Percentiles rank a stretch among this genome's conserved stretches.
Conservation (phyloP, 2,888 invertebrate species). For the Nymphalis c-album region DNA sequence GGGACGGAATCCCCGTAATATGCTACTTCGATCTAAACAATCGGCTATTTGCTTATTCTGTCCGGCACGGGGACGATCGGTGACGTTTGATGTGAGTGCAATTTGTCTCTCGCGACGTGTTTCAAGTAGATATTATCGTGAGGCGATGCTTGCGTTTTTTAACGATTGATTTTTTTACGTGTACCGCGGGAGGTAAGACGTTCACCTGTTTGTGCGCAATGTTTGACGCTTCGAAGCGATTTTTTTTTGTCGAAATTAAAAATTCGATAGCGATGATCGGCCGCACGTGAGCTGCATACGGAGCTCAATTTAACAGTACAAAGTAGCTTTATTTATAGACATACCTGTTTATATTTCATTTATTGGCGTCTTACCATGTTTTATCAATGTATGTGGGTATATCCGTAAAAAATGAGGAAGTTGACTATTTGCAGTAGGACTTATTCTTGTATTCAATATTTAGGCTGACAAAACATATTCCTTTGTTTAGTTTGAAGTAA, state of each 20-base stretch:
- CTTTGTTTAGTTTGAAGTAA: neutral
- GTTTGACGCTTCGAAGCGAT: slow-evolving; percentile 57
- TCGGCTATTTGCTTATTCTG: slow-evolving; percentile 67
- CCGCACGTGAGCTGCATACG: slow-evolving; percentile 58
- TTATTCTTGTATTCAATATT: neutral
- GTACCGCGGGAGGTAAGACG: slow-evolving; percentile 61
- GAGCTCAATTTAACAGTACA: slow-evolving; percentile 28
- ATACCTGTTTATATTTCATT: slow-evolving; percentile 29
- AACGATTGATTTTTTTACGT: slow-evolving; percentile 70
- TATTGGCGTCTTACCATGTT: slow-evolving; percentile 22
- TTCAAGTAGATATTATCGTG: slow-evolving; percentile 78
- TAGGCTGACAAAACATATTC: neutral
- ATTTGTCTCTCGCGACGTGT: slow-evolving; percentile 75
- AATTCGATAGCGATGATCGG: slow-evolving; percentile 65
- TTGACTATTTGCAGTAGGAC: neutral
- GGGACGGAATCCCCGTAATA: slow-evolving; percentile 51
- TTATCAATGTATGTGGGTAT: slow-evolving; percentile 10
- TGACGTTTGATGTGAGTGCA: slow-evolving; percentile 74
- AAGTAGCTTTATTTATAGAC: slow-evolving; percentile 35
- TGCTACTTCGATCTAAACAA: slow-evolving; percentile 51
- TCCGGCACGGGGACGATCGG: slow-evolving; percentile 55
- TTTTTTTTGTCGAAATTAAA: slow-evolving; percentile 69
- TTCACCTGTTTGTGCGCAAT: slow-evolving; percentile 71
- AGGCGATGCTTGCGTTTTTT: slow-evolving; percentile 59
- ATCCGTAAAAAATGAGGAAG: slow-evolving; percentile 9